A percentile compares a stretch with the other conserved stretches of the same genome.
Conservation (phyloP, 2,797 vertebrate species). For the Callimico goeldii region DNA sequence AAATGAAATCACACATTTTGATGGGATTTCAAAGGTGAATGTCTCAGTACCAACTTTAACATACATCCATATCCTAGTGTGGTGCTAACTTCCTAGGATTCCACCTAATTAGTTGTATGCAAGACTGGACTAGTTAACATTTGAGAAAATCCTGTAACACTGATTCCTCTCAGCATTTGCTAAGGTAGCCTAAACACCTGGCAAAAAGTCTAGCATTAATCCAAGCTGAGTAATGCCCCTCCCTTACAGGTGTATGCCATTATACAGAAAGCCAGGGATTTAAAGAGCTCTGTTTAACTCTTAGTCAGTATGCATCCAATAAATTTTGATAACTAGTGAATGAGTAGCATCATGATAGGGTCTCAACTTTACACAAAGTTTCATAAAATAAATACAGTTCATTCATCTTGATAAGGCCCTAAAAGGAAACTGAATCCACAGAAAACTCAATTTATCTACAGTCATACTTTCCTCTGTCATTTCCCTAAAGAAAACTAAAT, state of each 20-base stretch:
- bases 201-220: background rate
- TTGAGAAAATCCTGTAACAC: background rate
- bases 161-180: background rate
- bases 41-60: background rate
- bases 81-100: background rate
- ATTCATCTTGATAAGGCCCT: background rate
- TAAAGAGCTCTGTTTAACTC: background rate
- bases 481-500: slow-evolving; percentile 27
- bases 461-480: background rate
- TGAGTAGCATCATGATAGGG: background rate
- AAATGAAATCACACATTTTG: slow-evolving; percentile 32
- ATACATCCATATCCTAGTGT: background rate
- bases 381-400: slow-evolving; percentile 5
- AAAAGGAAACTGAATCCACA: background rate
- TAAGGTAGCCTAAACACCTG: background rate
- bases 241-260: background rate
- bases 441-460: background rate
- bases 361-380: background rate
- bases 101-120: background rate
- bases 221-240: background rate
- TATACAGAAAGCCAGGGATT: background rate
- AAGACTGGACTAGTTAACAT: background rate
- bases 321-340: background rate
- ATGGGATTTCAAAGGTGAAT: background rate
- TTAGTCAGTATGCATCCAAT: background rate